These are phyloP conservation scores for Caenorhabditis tropicalis DNA, from an alignment of 1,140 invertebrate species.

Conservation along the genomic window DNA sequence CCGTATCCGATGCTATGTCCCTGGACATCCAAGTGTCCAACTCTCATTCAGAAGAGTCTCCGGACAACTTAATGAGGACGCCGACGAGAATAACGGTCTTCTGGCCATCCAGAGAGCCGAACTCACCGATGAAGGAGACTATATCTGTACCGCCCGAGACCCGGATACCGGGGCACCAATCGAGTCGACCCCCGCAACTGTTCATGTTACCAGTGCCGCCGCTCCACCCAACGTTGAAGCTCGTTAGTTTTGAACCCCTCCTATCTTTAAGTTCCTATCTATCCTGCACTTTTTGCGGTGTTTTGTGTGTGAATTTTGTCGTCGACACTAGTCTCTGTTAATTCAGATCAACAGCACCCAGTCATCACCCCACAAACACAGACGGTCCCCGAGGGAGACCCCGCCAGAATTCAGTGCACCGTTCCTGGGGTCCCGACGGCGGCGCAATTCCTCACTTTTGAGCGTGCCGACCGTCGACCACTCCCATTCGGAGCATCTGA, in stretches of 20 bases:
- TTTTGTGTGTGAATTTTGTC: background rate
- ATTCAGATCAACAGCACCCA: slow-evolving; percentile 63
- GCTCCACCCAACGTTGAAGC: background rate
- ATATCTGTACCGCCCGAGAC: slow-evolving; percentile 66
- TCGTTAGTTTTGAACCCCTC: background rate
- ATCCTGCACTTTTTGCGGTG: background rate
- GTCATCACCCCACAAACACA: slow-evolving; percentile 68
- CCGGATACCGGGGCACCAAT: slow-evolving; percentile 56
- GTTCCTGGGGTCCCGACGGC: slow-evolving; percentile 54
- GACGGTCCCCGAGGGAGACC: slow-evolving; percentile 67
- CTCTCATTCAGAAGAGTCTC: slow-evolving; percentile 56
- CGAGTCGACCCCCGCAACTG: slow-evolving; percentile 59
- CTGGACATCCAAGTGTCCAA: slow-evolving; percentile 57
- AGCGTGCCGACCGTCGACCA: slow-evolving; percentile 35
- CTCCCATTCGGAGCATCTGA: slow-evolving; percentile 53
- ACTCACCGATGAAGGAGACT: slow-evolving; percentile 60
- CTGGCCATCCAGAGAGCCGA: slow-evolving; percentile 41
- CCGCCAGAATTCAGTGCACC: slow-evolving; percentile 65
- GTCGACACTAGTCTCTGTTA: background rate
- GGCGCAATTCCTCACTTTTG: slow-evolving; percentile 45
- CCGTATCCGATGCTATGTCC: slow-evolving; percentile 68
- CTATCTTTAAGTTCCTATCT: slow-evolving; percentile 34
- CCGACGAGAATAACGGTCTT: slow-evolving; percentile 26
- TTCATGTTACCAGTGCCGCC: slow-evolving; percentile 50
- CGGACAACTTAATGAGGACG: slow-evolving; percentile 33